Base-by-base conservation (phyloP, 2,888 invertebrate genomes). In the Acheta domesticus region DNA sequence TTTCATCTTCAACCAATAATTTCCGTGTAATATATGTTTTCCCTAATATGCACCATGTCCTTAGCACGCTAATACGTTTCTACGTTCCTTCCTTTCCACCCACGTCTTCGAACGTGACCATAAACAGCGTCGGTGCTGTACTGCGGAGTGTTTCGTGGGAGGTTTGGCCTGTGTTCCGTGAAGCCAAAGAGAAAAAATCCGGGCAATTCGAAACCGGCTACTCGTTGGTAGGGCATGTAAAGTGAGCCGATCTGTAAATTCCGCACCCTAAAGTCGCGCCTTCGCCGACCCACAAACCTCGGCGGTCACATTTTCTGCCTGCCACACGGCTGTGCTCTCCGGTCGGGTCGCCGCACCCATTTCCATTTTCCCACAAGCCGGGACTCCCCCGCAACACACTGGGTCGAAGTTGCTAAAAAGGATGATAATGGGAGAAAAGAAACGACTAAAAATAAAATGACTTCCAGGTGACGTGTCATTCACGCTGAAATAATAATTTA, bases 1-100 rank as follows among this genome's bases (percentile, higher is more conserved):
- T 62, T 62, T 62, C n/a, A 12, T 62, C 62, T 62, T 62, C 62
- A 62, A 62, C 62, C 62, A 62, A 62, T 62, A n/a, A 62, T 62
- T 62, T 62, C 62, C n/a, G 62, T 19, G 62, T 62, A 62, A 62
- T 62, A 62, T 62, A 62, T 62, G 62, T 62, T 62, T 62, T 62
- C 62, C 62, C 62, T 62, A 62, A 62, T 62, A 62, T n/a, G 62
- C 62, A 14, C 14, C 62, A 62, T 62, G 62, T 62, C 62, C 62
- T 62, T 62, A 12, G n/a, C 62, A n/a, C 62, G 16, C 62, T 62
- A 62, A 62, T 62, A 62, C 16, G 62, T 62, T 62, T 16, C 62
- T 62, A 62, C n/a, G 14, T 14, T 62, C n/a, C 62, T 62, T 12
- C n/a, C n/a, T 62, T 19, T 62, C 62, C 62, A n/a, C 16, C 62